Base-by-base conservation (phyloP, 2,113 vertebrate species). In the Cacatua alba region DNA sequence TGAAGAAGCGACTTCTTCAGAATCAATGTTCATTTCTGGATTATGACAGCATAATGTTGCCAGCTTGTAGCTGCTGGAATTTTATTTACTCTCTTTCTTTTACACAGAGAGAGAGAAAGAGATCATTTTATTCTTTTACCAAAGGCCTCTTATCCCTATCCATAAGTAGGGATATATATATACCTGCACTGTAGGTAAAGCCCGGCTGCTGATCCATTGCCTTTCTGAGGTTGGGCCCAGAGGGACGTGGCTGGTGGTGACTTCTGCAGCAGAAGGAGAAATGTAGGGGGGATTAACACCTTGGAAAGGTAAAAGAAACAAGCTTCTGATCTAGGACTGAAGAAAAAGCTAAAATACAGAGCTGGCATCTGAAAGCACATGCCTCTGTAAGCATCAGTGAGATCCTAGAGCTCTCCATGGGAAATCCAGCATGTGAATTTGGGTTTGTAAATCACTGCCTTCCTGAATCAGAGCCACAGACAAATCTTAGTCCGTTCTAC, bases 1-100 rank as follows among this genome's bases (percentile, higher is more conserved):
- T 97, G 97, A 98, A 98, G 97, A 97, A 97, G 96, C 52, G 93
- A 97, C 97, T 97, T 97, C 97, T 97, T 97, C 97, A 80, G 97
- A 96, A 98, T 97, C 97, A 84, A 65, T 95, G 97, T 96, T 95
- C 97, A 90, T 97, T 97, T 97, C 90, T 95, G 97, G 97, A 97
- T 98, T 97, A 97, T 97, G 83, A 96, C 95, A 64, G 89, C 69
- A 95, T 80, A 96, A 95, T 80, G 57, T 91, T 48, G 63, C 83
- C 78, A 44, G 95, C 88, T 91, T 65, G 96, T 97, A 97, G 98
- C 96, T 93, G 85, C 96, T 92, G 95, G 95, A 93, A 95, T 97
- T 90, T 92, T 97, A 96, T 95, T 93, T 96, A 59, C 74, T 71
- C 63, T 33, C 82, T 89, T 88, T 92, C 59, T 63, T 88, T 94